These are phyloP conservation scores for Heterohyrax brucei DNA, from an alignment of 2,797 vertebrate genomes.

Conservation along the genomic window DNA sequence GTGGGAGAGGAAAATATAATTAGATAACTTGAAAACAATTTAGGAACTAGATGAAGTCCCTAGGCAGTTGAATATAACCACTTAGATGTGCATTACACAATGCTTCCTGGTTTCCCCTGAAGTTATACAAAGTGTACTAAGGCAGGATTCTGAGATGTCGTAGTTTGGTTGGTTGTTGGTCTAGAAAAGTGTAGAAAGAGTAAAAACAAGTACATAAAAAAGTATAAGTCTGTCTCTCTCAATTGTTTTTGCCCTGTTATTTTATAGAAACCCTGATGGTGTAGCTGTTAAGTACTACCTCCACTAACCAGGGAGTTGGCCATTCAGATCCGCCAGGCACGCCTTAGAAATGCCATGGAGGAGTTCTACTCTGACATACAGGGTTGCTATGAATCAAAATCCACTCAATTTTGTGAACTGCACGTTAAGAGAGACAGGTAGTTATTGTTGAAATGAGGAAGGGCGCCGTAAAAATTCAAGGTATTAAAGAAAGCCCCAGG, in stretches of 20 bases:
- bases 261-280: neutral
- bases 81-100: neutral
- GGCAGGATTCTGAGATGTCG: neutral
- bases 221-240: neutral
- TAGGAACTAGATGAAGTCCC: neutral
- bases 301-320: too few species aligned
- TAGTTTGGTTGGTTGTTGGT: neutral
- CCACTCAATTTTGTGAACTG: too few species aligned
- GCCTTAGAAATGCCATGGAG: too few species aligned
- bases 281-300: too few species aligned
- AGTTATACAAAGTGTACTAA: neutral
- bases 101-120: neutral
- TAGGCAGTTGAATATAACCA: neutral
- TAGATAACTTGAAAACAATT: constrained; percentile 24
- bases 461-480: too few species aligned
- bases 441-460: too few species aligned
- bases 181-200: neutral
- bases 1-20: constrained; percentile 23
- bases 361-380: too few species aligned
- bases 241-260: neutral
- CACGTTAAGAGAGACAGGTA: too few species aligned
- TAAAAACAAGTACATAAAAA: constrained; percentile 36
- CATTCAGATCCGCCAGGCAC: too few species aligned
- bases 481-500: too few species aligned
- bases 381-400: too few species aligned